Evolutionary conservation across 2,113 vertebrate species (phyloP).

Genomic region (Tragelaphus strepsiceros): DNA sequence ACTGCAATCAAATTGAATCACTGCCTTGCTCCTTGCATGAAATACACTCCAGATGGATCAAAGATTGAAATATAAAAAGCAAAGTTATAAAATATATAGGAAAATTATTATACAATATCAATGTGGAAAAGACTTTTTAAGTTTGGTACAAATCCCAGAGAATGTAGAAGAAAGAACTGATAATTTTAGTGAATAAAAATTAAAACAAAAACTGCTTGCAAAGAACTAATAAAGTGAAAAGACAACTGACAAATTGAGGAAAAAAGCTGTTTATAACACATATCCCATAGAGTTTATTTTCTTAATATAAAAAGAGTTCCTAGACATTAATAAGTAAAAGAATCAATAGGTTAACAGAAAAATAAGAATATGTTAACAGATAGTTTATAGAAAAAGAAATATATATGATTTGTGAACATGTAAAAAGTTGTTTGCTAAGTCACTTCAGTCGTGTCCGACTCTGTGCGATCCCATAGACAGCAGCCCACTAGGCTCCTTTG

Average conservation of each 20-base stretch:
- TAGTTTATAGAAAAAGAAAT: background rate
- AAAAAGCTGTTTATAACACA: background rate
- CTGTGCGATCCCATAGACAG: too few relatives aligned
- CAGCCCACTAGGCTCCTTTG: too few relatives aligned
- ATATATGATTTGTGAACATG: background rate
- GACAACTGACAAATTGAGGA: background rate
- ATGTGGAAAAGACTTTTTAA: slow-evolving; percentile 7
- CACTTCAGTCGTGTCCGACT: too few relatives aligned
- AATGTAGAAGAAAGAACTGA: slow-evolving; percentile 6
- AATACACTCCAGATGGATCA: slow-evolving; percentile 55
- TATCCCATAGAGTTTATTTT: background rate
- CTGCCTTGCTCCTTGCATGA: slow-evolving; percentile 26
- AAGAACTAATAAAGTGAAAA: slow-evolving; percentile 54
- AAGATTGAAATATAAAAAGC: slow-evolving; percentile 52
- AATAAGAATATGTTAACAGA: background rate
- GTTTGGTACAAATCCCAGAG: slow-evolving; percentile 41
- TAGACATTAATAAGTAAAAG: slow-evolving; percentile 17
- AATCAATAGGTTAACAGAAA: background rate
- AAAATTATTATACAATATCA: slow-evolving; percentile 34
- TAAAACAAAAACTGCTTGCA: slow-evolving; percentile 34
- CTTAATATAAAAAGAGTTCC: background rate
- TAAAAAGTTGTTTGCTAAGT: background rate
- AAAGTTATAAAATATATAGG: slow-evolving; percentile 35
- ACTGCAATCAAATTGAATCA: slow-evolving; percentile 30
- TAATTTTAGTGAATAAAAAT: slow-evolving; percentile 48